Conservation (phyloP, 2,888 invertebrate genomes). For the Nephrotoma flavescens region DNA sequence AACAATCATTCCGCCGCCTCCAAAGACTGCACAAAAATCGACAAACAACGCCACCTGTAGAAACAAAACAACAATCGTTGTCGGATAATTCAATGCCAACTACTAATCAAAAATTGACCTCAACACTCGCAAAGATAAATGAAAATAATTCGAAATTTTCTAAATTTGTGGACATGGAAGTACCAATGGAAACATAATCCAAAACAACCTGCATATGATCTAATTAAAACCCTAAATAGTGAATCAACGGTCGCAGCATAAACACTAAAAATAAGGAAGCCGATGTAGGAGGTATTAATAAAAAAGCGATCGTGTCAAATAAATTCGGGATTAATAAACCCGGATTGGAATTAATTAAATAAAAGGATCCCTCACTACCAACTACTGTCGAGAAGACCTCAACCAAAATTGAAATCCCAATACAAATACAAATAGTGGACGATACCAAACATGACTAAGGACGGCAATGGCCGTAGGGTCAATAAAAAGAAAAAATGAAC, state of each 20-base stretch:
- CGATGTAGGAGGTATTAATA: constrained; percentile 6
- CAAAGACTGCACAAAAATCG: no score
- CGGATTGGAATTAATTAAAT: constrained; percentile 17
- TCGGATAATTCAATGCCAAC: not conserved
- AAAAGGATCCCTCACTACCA: constrained; percentile 16
- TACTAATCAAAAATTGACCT: not conserved
- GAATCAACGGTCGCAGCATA: not conserved
- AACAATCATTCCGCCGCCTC: no score
- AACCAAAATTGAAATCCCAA: constrained; percentile 13
- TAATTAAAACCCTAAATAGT: constrained; percentile 11
- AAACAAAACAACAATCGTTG: not conserved
- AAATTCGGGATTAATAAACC: constrained; percentile 13
- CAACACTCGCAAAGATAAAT: not conserved
- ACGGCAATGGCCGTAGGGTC: not conserved
- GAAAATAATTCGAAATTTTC: not conserved
- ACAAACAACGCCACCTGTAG: no score
- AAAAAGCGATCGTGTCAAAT: not conserved
- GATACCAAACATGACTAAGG: not conserved
- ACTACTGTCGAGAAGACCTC: constrained; percentile 5
- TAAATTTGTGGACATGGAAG: not conserved
- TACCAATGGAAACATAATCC: not conserved
- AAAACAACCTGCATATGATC: not conserved
- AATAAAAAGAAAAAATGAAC: not conserved
- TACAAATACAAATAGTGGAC: not conserved
- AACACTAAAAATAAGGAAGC: not conserved